Base-by-base conservation (phyloP, 2,888 invertebrate species). In the Habrosyne pyritoides region DNA sequence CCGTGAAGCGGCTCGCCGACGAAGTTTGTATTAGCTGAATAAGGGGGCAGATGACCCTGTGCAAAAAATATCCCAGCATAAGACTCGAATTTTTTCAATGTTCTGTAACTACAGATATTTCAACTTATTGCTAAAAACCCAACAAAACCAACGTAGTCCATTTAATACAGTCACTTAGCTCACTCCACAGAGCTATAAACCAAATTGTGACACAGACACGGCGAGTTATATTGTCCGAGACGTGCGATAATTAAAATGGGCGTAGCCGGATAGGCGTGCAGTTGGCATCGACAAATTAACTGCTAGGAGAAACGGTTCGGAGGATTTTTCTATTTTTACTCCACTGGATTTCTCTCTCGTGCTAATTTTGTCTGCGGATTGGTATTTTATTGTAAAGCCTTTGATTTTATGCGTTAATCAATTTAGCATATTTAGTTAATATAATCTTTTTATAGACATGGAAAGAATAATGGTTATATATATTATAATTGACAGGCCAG, bases 241-340 rank as follows among this genome's bases (percentile, higher is more conserved):
- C 52, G 26, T 56, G 53, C 53, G 54, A 67, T 73, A 75, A 76
- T 77, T 77, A 74, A 74, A 75, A 64, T 53, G 57, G 56, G 54
- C 49, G 61, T 61, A 60, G 47, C 49, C 52, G 61, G 51, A 50
- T 55, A 54, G 52, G 59, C 63, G 53, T 75, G 77, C 60, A 55
- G 54, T 58, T 75, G 77, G 73, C 79, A 67, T 67, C 67, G 60
- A 78, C 78, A 78, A 79, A 79, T 80, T 77, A 75, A 78, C 68
- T 62, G 64, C 58, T 55, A 18, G 50, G 21, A 30, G 10, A 10
- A 18, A 7, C 10, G 10, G 28, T 12, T 28, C 26, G 14, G n/a
- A 18, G 21, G 28, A 28, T 50, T 47, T 50, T 50, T 28, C 50
- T 50, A 50, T 50, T 30, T 28, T 28, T 18, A 18, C 18, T 42